Evolutionary conservation across 1,140 invertebrate species (phyloP).

Genomic region (Eumeta japonica): DNA sequence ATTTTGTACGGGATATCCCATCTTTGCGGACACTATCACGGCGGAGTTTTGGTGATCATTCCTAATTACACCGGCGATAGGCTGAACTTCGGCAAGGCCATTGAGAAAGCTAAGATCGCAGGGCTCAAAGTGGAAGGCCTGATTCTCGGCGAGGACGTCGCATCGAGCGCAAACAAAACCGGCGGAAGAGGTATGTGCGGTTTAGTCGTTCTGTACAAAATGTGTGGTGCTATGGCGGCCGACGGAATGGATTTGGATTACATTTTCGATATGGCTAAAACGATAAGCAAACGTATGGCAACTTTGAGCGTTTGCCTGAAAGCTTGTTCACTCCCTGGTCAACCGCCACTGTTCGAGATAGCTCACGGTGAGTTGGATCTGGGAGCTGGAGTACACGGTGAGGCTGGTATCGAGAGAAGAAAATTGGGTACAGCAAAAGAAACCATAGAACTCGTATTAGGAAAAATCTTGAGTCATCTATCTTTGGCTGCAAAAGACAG

Average conservation of each 20-base stretch:
- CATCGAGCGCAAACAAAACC: constrained; percentile 60
- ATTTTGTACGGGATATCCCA: constrained; percentile 68
- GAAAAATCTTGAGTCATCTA: constrained; percentile 49
- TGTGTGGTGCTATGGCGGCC: constrained; percentile 73
- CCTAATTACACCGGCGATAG: constrained; percentile 88
- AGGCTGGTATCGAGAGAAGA: constrained; percentile 74
- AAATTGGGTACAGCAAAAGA: constrained; percentile 60
- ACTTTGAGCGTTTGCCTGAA: constrained; percentile 73
- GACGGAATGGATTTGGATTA: constrained; percentile 60
- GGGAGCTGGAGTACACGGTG: constrained; percentile 83
- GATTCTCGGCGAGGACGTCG: constrained; percentile 73
- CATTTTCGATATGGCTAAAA: constrained; percentile 46
- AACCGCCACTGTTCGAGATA: constrained; percentile 66
- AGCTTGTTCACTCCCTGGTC: constrained; percentile 71
- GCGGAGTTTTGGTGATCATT: constrained; percentile 71
- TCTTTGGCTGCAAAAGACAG: constrained; percentile 54
- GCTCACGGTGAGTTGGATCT: constrained; percentile 72
- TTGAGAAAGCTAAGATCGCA: constrained; percentile 67
- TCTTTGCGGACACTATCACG: constrained; percentile 60
- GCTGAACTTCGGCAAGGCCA: constrained; percentile 82
- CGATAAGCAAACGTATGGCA: constrained; percentile 59
- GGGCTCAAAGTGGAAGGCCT: constrained; percentile 68
- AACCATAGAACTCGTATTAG: constrained; percentile 51
- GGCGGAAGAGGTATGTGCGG: constrained; percentile 78
- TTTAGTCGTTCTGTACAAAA: constrained; percentile 70